A percentile compares a stretch with the other conserved stretches of the same genome.
phyloP scores from a whole-genome alignment of 2,888 invertebrate genomes.

The Malacosoma neustria region DNA sequence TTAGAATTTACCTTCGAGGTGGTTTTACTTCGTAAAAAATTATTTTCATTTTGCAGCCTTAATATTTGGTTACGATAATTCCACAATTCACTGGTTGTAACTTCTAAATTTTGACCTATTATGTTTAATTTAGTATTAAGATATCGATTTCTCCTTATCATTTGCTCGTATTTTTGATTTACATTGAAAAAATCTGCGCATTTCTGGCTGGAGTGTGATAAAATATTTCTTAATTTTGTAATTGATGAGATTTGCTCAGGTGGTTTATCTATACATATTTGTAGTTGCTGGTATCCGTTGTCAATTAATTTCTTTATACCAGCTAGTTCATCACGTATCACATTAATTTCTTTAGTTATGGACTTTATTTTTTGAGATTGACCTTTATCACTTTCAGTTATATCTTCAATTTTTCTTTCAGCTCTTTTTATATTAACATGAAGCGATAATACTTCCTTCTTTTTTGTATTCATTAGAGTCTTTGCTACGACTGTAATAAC shows the following conservation, averaged over 20 bases:
- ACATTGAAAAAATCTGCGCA: conserved; percentile 35
- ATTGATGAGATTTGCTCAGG: conserved; percentile 20
- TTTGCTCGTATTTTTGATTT: conserved; percentile 21
- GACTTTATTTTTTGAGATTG: conserved; percentile 19
- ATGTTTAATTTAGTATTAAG: conserved; percentile 34
- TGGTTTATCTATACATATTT: conserved; percentile 23
- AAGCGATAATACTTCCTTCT: conserved; percentile 26
- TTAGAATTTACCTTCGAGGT: conserved; percentile 10
- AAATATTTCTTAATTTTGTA: conserved; percentile 34
- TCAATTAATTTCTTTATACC: conserved; percentile 28
- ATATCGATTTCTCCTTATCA: conserved; percentile 38
- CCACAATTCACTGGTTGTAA: conserved; percentile 24
- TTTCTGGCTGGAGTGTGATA: conserved; percentile 36
- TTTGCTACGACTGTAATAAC: conserved; percentile 34
- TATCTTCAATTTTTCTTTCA: conserved; percentile 25
- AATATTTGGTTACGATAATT: conserved; percentile 20
- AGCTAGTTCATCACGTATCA: conserved; percentile 24
- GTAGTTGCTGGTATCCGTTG: conserved; percentile 35
- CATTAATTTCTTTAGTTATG: conserved; percentile 25
- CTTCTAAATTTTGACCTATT: conserved; percentile 29
- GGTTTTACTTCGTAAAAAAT: conserved; percentile 9
- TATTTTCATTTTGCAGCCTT: conserved; percentile 20
- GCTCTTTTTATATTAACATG: conserved; percentile 22
- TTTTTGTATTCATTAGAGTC: conserved; percentile 30
- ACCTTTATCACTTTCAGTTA: conserved; percentile 22